These are phyloP conservation scores for Chrysemys picta DNA, from an alignment of 2,113 vertebrate genomes.

Conservation along the genomic window DNA sequence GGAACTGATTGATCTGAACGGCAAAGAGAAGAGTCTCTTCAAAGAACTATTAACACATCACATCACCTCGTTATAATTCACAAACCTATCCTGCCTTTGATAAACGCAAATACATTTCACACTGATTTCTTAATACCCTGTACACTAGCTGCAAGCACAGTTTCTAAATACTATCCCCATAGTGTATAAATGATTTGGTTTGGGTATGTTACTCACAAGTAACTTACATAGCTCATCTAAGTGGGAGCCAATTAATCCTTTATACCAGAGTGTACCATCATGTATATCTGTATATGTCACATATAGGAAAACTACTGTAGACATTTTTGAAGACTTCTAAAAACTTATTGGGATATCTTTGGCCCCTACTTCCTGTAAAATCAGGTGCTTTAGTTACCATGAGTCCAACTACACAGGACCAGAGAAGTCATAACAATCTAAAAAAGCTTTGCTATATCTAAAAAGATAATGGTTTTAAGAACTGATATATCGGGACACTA, in stretches of 20 bases:
- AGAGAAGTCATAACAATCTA: background rate
- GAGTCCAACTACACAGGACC: background rate
- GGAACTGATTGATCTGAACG: slow-evolving; percentile 93
- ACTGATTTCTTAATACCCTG: background rate
- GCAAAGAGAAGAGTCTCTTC: background rate
- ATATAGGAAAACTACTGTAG: background rate
- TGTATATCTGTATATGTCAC: background rate
- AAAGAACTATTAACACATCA: accelerated
- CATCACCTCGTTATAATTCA: background rate
- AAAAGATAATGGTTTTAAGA: slow-evolving; percentile 2
- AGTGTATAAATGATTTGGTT: background rate
- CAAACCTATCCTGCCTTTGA: background rate
- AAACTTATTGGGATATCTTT: background rate
- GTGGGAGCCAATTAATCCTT: background rate
- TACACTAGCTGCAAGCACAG: background rate
- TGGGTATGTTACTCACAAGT: background rate
- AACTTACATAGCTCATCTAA: background rate
- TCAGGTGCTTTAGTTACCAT: background rate
- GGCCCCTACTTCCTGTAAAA: background rate
- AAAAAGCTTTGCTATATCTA: background rate
- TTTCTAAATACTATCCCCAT: background rate
- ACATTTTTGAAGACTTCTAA: background rate
- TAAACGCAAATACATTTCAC: background rate
- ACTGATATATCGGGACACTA: slow-evolving; percentile 33
- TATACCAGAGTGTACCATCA: background rate